Base-by-base conservation (phyloP, 2,888 invertebrate species). In the Eupithecia tripunctaria region DNA sequence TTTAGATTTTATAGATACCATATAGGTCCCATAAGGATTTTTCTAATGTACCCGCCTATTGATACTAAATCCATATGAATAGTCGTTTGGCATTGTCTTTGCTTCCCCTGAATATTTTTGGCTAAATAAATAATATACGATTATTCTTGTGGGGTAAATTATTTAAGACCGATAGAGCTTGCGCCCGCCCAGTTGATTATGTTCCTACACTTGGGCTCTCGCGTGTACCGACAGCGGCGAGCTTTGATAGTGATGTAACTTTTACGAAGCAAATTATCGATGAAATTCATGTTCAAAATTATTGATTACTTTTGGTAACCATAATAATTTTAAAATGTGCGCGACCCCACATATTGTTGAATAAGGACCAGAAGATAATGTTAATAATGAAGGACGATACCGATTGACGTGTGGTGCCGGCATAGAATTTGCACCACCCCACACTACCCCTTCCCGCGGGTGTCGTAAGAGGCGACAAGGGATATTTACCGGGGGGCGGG, bases 181-280 rank as follows among this genome's bases (percentile, higher is more conserved):
- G 56, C 67, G 63, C 76, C 84, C 85, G 82, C 85, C 84, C 87
- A 82, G 84, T 86, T 84, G 81, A 86, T 88, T 86, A 84, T 67
- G 32, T 32, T 6, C 32, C 77, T 67, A 74, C 78, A 76, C 71
- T 77, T 73, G 75, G 80, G 81, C 81, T 80, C 76, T 76, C 72
- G 78, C 81, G 80, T 73, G 63, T 67, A 69, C 67, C 80, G 77
- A 59, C 78, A 77, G 81, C 82, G 82, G 82, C 74, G 76, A 81
- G 82, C 83, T 84, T 87, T 82, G 71, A 75, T 86, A 87, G 85
- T 80, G 85, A 66, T 79, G 86, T 62, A 21, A 67, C 62, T 62
- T 21, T 56, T 12, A 56, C 27, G 18, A 29, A 7, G 8, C 18
- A 2, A 18, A 18, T 29, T 29, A 27, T 60, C 60, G 60, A 60